Evolutionary conservation across 2,888 invertebrate genomes (phyloP).

Genomic region (Ceratothoa steindachneri): DNA sequence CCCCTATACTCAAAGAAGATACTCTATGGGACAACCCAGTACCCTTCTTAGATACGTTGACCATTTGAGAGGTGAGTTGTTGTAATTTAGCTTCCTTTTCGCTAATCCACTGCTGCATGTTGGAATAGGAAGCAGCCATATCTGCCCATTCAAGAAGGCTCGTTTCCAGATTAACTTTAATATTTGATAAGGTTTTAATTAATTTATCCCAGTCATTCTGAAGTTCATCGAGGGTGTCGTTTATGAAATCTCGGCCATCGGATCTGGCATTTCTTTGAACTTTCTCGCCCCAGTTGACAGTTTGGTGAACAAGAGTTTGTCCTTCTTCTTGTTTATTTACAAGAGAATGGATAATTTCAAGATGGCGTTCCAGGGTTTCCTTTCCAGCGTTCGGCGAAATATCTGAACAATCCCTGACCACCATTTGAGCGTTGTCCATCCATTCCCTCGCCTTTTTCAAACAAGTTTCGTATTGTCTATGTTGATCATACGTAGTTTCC

Average conservation of each 20-base stretch:
- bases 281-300: conserved; percentile 85
- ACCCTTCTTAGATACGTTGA: conserved; percentile 51
- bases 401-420: conserved; percentile 74
- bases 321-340: conserved; percentile 78
- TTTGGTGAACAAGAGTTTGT: conserved; percentile 77
- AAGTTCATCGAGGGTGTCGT: conserved; percentile 78
- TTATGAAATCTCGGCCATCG: conserved; percentile 81
- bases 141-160: conserved; percentile 91
- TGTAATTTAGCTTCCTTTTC: conserved; percentile 88
- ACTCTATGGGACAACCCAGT: conserved; percentile 73
- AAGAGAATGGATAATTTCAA: conserved; percentile 69
- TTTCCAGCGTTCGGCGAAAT: conserved; percentile 69
- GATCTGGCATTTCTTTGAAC: conserved; percentile 80
- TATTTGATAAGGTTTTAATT: conserved; percentile 83
- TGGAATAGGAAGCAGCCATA: conserved; percentile 87
- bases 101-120: conserved; percentile 88
- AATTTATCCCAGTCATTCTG: conserved; percentile 89
- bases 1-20: conserved; percentile 60
- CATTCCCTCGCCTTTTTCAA: conserved; percentile 72
- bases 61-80: conserved; percentile 60
- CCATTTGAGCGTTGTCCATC: conserved; percentile 80
- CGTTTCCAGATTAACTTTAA: conserved; percentile 85
- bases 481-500: conserved; percentile 80
- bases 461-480: conserved; percentile 73
- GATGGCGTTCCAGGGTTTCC: conserved; percentile 73